Evolutionary conservation across 2,888 invertebrate species (phyloP).

Genomic region (Leptarthrus brevirostris): DNA sequence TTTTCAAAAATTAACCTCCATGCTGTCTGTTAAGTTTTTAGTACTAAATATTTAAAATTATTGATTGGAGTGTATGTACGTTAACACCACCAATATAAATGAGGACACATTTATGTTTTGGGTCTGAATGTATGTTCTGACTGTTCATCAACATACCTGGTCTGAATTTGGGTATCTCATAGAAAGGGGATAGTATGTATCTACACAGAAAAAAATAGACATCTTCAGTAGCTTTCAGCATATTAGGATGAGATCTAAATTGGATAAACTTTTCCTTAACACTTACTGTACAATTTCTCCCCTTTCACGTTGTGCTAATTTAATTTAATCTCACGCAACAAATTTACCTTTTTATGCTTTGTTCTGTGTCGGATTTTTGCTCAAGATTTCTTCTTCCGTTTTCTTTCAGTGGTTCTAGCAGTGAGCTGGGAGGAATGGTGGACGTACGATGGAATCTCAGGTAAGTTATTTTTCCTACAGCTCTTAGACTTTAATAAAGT

Average conservation of each 20-base stretch:
- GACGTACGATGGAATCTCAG: conserved; percentile 91
- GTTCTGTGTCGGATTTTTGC: conserved; percentile 15
- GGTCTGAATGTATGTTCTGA: too few species aligned
- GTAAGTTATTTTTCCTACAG: conserved; percentile 68
- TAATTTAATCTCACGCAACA: conserved; percentile 43
- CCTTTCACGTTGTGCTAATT: not conserved
- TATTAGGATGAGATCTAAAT: not conserved
- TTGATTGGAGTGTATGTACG: too few species aligned
- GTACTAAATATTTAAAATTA: too few species aligned
- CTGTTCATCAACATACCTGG: too few species aligned
- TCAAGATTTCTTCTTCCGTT: conserved; percentile 34
- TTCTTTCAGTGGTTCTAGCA: conserved; percentile 50
- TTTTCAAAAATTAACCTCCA: too few species aligned
- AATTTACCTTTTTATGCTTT: conserved; percentile 21
- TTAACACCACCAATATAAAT: too few species aligned
- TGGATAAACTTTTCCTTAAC: not conserved
- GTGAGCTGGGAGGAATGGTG: conserved; percentile 90
- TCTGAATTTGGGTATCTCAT: too few species aligned
- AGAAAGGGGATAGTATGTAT: too few species aligned
- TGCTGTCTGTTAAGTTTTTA: too few species aligned
- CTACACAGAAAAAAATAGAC: too few species aligned
- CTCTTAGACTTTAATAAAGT: conserved; percentile 2
- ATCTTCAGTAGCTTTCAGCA: too few species aligned
- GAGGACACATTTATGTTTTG: too few species aligned
- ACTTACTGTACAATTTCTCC: conserved; percentile 6